Evolutionary conservation across 2,797 vertebrate species (phyloP), one percentile per base, ranked within the genome.

Genomic region (Thalassophryne amazonica): DNA sequence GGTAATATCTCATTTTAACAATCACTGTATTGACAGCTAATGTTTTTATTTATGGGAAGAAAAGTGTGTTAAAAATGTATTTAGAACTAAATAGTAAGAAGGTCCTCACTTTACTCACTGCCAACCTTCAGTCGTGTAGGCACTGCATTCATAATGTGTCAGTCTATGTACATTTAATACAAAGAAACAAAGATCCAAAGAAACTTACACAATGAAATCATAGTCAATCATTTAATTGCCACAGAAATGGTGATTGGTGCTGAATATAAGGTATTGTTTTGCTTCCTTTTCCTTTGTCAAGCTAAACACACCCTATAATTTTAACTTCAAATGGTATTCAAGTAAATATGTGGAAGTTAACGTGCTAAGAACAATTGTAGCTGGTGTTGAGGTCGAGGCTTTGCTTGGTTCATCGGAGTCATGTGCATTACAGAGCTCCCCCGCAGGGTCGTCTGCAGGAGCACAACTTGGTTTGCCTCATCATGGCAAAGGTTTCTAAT

Each of bases 241-340:
- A 32, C 12, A 25, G 31, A 57, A 19, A 54, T 2, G 9, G 4
- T 45, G 46, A 56, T 46, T 16, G 15, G 7, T 50, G 46, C 25
- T 52, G 41, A 73, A 64, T 47, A 6, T 35, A 6, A 1, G 13
- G 36, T 24, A 64, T 75, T 78, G 57, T 72, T 57, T 35, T 18
- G 27, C 46, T 53, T 5, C 13, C 14, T 20, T 43, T 41, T 73
- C 45, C 14, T 20, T 43, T 41, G 73, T 45, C 42, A 48, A 64
- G 35, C 11, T 29, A 25, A 52, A 49, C 49, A 61, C 45, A 21
- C 10, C 3, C 4, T 14, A n/a, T 5, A 21, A 22, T 32, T 18
- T 46, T 25, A 3, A 9, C 14, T 45, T 24, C 3, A 37, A 28
- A 36, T 30, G 11, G n/a, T 7, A 38, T 12, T 38, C 21, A 1